These are phyloP conservation scores for Cisticola juncidis DNA, from an alignment of 2,113 vertebrate species.

Conservation along the genomic window DNA sequence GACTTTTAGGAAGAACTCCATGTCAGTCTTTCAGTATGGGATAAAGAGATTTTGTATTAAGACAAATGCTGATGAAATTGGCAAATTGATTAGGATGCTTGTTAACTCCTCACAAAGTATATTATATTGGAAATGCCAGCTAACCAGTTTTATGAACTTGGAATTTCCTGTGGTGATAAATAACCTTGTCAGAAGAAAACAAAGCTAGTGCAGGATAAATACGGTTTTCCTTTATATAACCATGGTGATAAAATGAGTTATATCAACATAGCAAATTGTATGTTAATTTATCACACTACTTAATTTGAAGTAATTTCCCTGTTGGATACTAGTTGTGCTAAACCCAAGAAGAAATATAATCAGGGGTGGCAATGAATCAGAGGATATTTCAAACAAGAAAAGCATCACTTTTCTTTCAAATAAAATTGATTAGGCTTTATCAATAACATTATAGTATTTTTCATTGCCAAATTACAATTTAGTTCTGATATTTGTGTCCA, in stretches of 20 bases:
- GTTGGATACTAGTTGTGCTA: neutral
- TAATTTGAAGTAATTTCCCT: slow-evolving; percentile 23
- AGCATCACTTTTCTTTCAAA: neutral
- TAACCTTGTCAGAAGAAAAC: neutral
- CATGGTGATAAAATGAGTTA: slow-evolving; percentile 15
- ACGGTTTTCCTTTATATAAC: neutral
- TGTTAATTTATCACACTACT: neutral
- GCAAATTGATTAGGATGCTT: neutral
- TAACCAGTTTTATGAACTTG: slow-evolving; percentile 14
- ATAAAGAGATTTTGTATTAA: neutral
- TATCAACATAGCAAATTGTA: neutral
- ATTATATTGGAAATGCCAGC: neutral
- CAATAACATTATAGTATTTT: neutral
- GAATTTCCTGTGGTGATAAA: neutral
- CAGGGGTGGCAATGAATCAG: neutral
- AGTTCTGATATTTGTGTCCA: neutral
- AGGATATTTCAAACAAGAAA: neutral
- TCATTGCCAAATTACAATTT: neutral
- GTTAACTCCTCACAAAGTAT: neutral
- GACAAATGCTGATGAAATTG: neutral
- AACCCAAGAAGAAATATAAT: neutral
- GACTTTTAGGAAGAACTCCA: neutral
- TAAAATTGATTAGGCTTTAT: slow-evolving; percentile 15
- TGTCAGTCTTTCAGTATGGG: neutral
- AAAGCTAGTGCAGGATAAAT: neutral